Evolutionary conservation across 2,888 invertebrate genomes (phyloP).

Genomic region (Barypeithes pellucidus): DNA sequence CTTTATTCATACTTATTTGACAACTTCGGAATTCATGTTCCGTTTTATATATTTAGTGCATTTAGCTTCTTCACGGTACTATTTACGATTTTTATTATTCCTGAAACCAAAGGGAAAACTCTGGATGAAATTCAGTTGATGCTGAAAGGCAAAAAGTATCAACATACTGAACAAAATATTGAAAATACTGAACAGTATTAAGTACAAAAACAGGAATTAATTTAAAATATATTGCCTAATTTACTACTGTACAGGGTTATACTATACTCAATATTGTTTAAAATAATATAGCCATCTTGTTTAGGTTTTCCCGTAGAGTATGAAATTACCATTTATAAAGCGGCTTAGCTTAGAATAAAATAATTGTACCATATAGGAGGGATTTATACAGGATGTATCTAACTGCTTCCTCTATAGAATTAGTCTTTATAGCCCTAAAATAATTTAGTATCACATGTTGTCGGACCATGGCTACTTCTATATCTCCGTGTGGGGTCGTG

Average conservation of each 20-base stretch:
- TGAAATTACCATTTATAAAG: too few relatives aligned
- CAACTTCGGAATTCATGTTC: slow-evolving; percentile 64
- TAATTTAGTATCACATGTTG: too few relatives aligned
- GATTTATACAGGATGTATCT: too few relatives aligned
- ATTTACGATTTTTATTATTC: slow-evolving; percentile 57
- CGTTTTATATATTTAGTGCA: slow-evolving; percentile 64
- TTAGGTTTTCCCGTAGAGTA: too few relatives aligned
- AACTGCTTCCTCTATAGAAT: too few relatives aligned
- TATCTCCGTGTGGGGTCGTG: too few relatives aligned
- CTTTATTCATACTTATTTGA: slow-evolving; percentile 62
- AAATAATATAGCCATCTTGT: too few relatives aligned
- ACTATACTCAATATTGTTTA: too few relatives aligned
- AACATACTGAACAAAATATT: background rate
- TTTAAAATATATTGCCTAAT: background rate
- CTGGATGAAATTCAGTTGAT: slow-evolving; percentile 64
- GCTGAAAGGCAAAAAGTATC: slow-evolving; percentile 56
- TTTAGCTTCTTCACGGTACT: slow-evolving; percentile 41
- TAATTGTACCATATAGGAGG: too few relatives aligned
- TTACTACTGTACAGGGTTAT: background rate
- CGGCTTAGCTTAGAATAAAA: too few relatives aligned
- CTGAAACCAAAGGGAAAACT: slow-evolving; percentile 64
- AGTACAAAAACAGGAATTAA: background rate
- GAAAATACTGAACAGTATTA: slow-evolving; percentile 32
- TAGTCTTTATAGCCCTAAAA: too few relatives aligned
- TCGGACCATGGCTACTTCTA: too few relatives aligned